Percentiles rank a stretch among this genome's conserved stretches.
Evolutionary conservation across 2,797 vertebrate species (phyloP).

Genomic region (Anisognathus igniventris): DNA sequence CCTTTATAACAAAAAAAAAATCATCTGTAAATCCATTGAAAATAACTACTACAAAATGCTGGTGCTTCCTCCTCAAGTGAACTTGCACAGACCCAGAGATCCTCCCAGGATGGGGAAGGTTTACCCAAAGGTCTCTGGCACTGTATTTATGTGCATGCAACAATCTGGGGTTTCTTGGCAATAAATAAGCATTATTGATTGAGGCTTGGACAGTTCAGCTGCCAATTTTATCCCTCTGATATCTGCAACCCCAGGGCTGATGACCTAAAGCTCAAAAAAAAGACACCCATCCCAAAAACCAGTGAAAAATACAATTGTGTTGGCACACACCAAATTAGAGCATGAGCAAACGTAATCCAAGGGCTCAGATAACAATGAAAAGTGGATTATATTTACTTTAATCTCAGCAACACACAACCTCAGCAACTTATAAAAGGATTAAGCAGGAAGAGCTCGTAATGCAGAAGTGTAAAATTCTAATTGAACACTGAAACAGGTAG

Average conservation of each 20-base stretch:
- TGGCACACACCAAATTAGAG: background rate
- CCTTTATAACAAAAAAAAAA: background rate
- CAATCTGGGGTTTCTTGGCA: slow-evolving; percentile 31
- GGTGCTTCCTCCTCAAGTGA: background rate
- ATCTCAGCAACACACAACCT: slow-evolving; percentile 9
- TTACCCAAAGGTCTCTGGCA: background rate
- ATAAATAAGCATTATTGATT: background rate
- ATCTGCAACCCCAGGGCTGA: background rate
- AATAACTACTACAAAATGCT: background rate
- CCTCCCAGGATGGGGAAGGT: background rate
- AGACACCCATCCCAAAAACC: background rate
- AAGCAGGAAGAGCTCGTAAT: background rate
- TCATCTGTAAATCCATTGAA: background rate
- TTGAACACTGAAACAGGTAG: background rate
- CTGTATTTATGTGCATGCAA: background rate
- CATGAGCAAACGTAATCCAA: background rate
- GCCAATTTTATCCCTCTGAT: background rate
- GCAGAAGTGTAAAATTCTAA: slow-evolving; percentile 3
- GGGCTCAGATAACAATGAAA: background rate
- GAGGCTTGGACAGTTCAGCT: background rate
- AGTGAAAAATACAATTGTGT: background rate
- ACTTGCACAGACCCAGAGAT: background rate
- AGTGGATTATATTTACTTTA: slow-evolving; percentile 55
- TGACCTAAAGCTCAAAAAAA: background rate
- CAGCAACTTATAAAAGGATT: slow-evolving; percentile 38